These are phyloP conservation scores for Morpho helenor DNA, from an alignment of 2,888 invertebrate species.

Conservation along the genomic window DNA sequence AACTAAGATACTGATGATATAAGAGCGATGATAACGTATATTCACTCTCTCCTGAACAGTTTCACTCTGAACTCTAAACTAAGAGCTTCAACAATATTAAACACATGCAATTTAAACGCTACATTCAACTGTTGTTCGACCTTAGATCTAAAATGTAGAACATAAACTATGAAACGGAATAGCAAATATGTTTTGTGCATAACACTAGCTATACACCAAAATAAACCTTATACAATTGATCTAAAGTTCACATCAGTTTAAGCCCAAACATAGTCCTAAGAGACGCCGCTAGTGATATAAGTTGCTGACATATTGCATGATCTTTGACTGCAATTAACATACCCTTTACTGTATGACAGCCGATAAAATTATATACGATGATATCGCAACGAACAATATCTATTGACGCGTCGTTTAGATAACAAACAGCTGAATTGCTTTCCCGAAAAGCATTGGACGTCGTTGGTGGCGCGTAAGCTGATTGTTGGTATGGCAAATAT, in stretches of 20 bases:
- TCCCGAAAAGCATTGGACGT: conserved; percentile 7
- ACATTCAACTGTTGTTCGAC: too few species aligned
- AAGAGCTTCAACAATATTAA: too few species aligned
- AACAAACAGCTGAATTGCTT: background rate
- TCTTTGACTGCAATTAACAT: conserved; percentile 54
- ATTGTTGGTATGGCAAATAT: background rate
- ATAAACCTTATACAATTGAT: background rate
- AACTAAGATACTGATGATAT: too few species aligned
- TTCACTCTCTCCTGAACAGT: too few species aligned
- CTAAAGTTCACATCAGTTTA: background rate
- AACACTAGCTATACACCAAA: background rate
- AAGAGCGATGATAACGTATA: too few species aligned
- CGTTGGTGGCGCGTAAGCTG: background rate
- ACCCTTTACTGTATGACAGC: conserved; percentile 25
- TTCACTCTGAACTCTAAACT: too few species aligned
- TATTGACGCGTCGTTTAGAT: conserved; percentile 9
- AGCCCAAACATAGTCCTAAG: conserved; percentile 1
- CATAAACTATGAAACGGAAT: background rate
- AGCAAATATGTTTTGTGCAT: background rate
- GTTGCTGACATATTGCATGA: conserved; percentile 39
- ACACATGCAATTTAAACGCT: too few species aligned
- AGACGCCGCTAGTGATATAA: conserved; percentile 17
- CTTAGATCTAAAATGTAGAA: conserved; percentile 12
- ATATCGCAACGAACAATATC: background rate
- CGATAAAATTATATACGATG: background rate